Evolutionary conservation across 2,797 vertebrate species (phyloP), one percentile per base, ranked within the genome.

Genomic region (Onychomys torridus): DNA sequence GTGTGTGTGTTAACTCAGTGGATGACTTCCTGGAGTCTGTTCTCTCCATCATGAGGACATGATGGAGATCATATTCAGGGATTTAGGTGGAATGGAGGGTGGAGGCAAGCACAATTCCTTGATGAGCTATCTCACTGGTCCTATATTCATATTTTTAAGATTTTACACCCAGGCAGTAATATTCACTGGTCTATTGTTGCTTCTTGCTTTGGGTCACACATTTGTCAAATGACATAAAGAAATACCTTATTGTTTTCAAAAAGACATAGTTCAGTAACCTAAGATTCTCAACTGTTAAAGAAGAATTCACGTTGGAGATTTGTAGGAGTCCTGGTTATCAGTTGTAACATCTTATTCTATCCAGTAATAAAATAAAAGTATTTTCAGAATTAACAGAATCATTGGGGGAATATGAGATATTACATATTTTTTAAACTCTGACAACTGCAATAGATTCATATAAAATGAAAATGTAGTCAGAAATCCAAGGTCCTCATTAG

Each of bases 371-470:
- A 94, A 63, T 90, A 59, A 89, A 93, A 82, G 2, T 21, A 71
- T 40, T 40, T 92, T 95, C 40, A 83, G 17, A 88, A 85, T 86
- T 79, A 46, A 76, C 89, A 59, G 52, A 84, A 92, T 29, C 5
- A 46, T 73, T 92, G 14, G 10, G 37, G 52, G 23, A 83, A 78
- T 37, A 84, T 43, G 29, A 37, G 4, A 1, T 5, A 76, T 43
- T 57, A 59, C 23, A 23, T 57, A 37, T 57, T 59, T 81, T 37
- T 63, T 90, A 52, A 52, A 14, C 40, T 37, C n/a, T 78, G 27
- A 55, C 6, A 88, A 83, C 23, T 69, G 71, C 69, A 32, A 13
- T 76, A 55, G 57, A 86, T 71, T 6, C 0, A 55, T 17, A 57
- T 11, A 79, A 59, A 90, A 16, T 23, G 7, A 65, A 78, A 78